Percentiles rank a stretch among this genome's conserved stretches.
These are phyloP conservation scores for Trachymyrmex cornetzi DNA, from an alignment of 1,140 invertebrate species.

Conservation along the genomic window DNA sequence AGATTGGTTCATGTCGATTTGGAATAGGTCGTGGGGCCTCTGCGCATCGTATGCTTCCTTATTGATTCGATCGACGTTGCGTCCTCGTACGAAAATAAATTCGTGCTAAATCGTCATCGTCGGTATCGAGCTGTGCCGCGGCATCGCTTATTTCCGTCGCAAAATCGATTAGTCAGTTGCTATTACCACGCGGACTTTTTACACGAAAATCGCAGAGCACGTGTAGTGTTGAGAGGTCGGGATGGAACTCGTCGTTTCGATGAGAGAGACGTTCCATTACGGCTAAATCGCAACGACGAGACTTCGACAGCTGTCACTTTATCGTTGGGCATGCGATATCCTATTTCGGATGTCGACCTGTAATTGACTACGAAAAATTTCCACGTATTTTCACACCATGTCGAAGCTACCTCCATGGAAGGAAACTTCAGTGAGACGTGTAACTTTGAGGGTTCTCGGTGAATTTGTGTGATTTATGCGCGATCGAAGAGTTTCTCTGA, in stretches of 20 bases:
- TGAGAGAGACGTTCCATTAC: constrained; percentile 27
- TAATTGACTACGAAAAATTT: constrained; percentile 45
- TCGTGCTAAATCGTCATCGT: constrained; percentile 41
- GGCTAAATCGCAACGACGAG: constrained; percentile 37
- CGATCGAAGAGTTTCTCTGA: constrained; percentile 8
- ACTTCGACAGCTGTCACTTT: constrained; percentile 58
- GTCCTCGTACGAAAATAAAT: constrained; percentile 51
- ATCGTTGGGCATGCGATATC: background rate
- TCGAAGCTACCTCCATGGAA: background rate
- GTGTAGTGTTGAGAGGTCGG: background rate
- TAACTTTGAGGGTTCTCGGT: constrained; percentile 20
- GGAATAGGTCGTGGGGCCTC: constrained; percentile 47
- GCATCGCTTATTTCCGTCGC: constrained; percentile 39
- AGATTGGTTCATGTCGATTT: constrained; percentile 55
- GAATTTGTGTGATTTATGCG: constrained; percentile 48
- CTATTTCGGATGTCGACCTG: constrained; percentile 31
- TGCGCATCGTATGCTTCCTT: constrained; percentile 44
- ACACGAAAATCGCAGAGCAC: background rate
- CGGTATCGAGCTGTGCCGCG: constrained; percentile 20
- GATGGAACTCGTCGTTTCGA: background rate
- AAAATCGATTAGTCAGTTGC: constrained; percentile 39
- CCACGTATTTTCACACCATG: constrained; percentile 12
- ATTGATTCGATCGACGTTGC: constrained; percentile 53
- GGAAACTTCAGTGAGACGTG: constrained; percentile 27
- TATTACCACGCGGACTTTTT: constrained; percentile 27